Percentiles rank a stretch among this genome's conserved stretches.
Evolutionary conservation across 1,140 invertebrate genomes (phyloP).

Genomic region (Lithobius niger): DNA sequence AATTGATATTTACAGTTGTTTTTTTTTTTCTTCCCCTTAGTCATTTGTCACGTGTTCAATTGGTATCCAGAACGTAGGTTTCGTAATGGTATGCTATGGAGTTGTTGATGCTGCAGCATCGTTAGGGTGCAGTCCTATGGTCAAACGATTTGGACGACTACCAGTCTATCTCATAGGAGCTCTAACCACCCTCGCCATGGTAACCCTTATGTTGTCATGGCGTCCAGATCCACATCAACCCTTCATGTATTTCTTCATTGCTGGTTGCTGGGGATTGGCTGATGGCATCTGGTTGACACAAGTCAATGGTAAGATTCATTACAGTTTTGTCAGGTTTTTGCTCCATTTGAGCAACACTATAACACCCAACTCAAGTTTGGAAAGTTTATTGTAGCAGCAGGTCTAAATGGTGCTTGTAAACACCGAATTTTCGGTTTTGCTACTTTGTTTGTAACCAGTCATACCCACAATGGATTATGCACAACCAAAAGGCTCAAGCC

Average conservation of each 20-base stretch:
- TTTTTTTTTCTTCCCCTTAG: too few species aligned
- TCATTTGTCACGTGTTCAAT: conserved; percentile 84
- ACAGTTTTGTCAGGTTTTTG: too few species aligned
- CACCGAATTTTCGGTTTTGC: too few species aligned
- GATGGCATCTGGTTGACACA: conserved; percentile 97
- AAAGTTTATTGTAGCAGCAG: too few species aligned
- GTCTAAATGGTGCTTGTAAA: too few species aligned
- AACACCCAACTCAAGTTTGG: too few species aligned
- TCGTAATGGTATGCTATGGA: conserved; percentile 91
- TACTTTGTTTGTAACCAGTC: too few species aligned
- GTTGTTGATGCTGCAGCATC: conserved; percentile 79
- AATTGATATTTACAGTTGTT: too few species aligned
- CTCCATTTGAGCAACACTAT: too few species aligned
- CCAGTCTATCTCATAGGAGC: conserved; percentile 69
- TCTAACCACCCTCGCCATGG: conserved; percentile 56
- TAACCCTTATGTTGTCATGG: conserved; percentile 70
- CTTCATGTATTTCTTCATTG: conserved; percentile 74
- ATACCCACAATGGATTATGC: too few species aligned
- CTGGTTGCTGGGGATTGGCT: conserved; percentile 87
- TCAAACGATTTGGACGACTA: conserved; percentile 79
- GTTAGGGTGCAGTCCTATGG: conserved; percentile 72
- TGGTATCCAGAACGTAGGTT: conserved; percentile 80
- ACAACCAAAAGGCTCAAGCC: too few species aligned
- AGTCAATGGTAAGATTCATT: conserved; percentile 78
- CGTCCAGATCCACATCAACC: conserved; percentile 63